These are phyloP conservation scores for Pteropus alecto DNA, from an alignment of 2,113 vertebrate species.

Conservation along the genomic window DNA sequence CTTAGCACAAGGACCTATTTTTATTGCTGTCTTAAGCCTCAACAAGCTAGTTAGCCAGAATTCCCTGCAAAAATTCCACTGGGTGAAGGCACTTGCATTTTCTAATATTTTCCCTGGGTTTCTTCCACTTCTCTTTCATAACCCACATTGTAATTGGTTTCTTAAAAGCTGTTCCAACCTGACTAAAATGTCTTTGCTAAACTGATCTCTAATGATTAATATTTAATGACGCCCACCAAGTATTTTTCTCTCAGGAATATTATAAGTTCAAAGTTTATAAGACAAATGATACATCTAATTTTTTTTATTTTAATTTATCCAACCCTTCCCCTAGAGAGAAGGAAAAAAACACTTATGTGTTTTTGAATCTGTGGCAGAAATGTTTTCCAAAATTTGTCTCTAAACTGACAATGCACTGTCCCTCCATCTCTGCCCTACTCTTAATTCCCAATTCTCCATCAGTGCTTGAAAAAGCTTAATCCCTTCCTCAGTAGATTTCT, in stretches of 20 bases:
- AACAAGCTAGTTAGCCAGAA: constrained; percentile 62
- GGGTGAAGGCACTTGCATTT: constrained; percentile 65
- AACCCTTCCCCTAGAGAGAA: constrained; percentile 47
- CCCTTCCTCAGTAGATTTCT: not conserved
- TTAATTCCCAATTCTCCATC: not conserved
- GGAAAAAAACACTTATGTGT: constrained; percentile 25
- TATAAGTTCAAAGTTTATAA: constrained; percentile 57
- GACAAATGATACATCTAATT: constrained; percentile 62
- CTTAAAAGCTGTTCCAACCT: constrained; percentile 68
- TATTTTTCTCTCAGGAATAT: constrained; percentile 67
- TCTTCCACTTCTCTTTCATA: constrained; percentile 71
- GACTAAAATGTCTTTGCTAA: constrained; percentile 64
- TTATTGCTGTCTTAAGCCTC: constrained; percentile 58
- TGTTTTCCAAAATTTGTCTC: constrained; percentile 44
- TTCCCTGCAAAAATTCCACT: constrained; percentile 60
- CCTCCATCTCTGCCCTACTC: not conserved
- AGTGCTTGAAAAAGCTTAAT: not conserved
- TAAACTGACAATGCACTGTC: not conserved
- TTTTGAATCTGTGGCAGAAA: constrained; percentile 32
- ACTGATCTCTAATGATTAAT: constrained; percentile 68
- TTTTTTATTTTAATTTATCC: constrained; percentile 51
- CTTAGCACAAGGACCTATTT: constrained; percentile 57
- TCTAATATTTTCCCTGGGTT: constrained; percentile 74
- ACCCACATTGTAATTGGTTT: constrained; percentile 66
- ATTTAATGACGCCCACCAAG: constrained; percentile 71